These are phyloP conservation scores for Margarornis squamiger DNA, from an alignment of 2,797 vertebrate species.

Conservation along the genomic window DNA sequence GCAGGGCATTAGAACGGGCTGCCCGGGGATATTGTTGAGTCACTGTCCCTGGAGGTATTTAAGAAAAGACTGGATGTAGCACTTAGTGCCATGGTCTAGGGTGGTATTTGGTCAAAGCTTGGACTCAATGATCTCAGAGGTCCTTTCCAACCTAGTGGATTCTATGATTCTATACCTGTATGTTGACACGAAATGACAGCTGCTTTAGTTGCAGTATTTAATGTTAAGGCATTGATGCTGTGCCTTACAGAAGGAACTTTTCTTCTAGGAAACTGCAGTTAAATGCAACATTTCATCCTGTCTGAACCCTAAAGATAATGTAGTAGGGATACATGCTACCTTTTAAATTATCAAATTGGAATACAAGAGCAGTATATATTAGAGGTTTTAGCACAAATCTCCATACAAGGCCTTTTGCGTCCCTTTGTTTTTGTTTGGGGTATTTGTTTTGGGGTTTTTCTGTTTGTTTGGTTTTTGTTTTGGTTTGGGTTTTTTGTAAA, in stretches of 20 bases:
- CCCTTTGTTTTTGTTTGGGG: too few relatives aligned
- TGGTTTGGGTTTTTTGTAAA: not conserved
- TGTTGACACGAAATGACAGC: not conserved
- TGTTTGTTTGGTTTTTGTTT: not conserved
- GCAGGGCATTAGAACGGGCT: too few relatives aligned
- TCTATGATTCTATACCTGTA: not conserved
- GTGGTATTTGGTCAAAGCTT: too few relatives aligned
- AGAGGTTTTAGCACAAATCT: not conserved
- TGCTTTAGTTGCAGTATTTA: slow-evolving; percentile 4
- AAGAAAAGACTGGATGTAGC: too few relatives aligned
- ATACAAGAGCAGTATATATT: not conserved
- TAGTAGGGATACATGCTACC: not conserved
- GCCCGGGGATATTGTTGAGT: too few relatives aligned
- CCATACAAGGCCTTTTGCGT: not conserved
- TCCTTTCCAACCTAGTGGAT: too few relatives aligned
- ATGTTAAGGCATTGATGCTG: not conserved
- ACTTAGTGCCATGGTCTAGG: too few relatives aligned
- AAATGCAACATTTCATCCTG: not conserved
- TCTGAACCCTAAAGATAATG: not conserved
- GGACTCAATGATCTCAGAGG: too few relatives aligned
- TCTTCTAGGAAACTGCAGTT: not conserved
- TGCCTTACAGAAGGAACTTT: not conserved
- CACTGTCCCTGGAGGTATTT: too few relatives aligned
- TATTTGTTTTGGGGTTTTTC: too few relatives aligned
- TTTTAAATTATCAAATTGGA: not conserved